These are phyloP conservation scores for Cecidostiba fungosa DNA, from an alignment of 2,888 invertebrate species.

Conservation along the genomic window DNA sequence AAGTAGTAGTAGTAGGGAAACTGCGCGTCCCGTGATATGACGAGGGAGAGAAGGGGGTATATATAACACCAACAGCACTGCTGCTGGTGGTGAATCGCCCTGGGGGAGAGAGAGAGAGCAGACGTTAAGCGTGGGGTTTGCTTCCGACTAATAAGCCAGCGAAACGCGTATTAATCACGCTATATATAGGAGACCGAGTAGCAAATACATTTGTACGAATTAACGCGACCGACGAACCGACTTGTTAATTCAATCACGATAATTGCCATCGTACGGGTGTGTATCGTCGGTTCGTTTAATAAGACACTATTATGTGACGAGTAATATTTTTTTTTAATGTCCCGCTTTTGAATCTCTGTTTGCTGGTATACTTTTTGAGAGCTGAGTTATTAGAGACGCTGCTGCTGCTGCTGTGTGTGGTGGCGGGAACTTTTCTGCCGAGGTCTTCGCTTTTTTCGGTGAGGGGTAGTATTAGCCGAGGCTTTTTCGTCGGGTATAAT, in stretches of 20 bases:
- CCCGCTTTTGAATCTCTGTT: conserved; percentile 34
- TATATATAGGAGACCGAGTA: conserved; percentile 15
- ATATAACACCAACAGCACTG: not conserved
- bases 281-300: not conserved
- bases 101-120: conserved; percentile 38
- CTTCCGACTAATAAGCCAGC: conserved; percentile 60
- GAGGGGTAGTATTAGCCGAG: conserved; percentile 26
- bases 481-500: conserved; percentile 15
- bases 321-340: conserved; percentile 1
- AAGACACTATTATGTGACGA: not conserved
- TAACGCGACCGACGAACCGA: conserved; percentile 48
- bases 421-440: conserved; percentile 16
- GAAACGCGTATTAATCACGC: conserved; percentile 61
- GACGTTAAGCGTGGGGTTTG: conserved; percentile 58
- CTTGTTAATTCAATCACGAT: conserved; percentile 61
- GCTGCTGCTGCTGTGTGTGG: not conserved
- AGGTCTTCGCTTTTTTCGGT: not conserved
- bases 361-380: conserved; percentile 47
- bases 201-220: conserved; percentile 60
- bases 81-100: conserved; percentile 46
- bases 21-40: conserved; percentile 48
- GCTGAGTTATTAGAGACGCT: conserved; percentile 51
- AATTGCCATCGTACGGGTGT: conserved; percentile 31
- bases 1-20: conserved; percentile 44
- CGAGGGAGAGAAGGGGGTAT: conserved; percentile 6